Percentiles rank a stretch among this genome's conserved stretches.
Evolutionary conservation across 2,888 invertebrate species (phyloP).

Genomic region (Caenorhabditis sulstoni): DNA sequence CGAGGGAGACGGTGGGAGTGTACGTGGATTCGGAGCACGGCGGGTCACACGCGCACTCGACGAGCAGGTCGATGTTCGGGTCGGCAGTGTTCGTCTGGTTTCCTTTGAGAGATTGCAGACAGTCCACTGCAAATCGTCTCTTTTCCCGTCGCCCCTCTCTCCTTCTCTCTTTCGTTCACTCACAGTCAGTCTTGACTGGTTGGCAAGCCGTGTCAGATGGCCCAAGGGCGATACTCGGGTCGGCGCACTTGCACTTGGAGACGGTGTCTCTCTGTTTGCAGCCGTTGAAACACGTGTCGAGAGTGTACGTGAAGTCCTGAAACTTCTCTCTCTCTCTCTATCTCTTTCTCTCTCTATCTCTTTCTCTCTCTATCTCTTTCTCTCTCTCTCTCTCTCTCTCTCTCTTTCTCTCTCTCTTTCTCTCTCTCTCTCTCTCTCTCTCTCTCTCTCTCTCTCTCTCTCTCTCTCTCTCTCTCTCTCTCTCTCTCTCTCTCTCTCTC

Average conservation of each 20-base stretch:
- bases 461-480: slow-evolving; percentile 14
- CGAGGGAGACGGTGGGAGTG: slow-evolving; percentile 63
- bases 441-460: neutral
- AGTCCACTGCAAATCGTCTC: slow-evolving; percentile 57
- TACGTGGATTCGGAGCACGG: slow-evolving; percentile 65
- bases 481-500: neutral
- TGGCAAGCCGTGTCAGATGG: slow-evolving; percentile 42
- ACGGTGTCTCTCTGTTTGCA: slow-evolving; percentile 66
- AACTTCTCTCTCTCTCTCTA: neutral
- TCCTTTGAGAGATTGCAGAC: slow-evolving; percentile 64
- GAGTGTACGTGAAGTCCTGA: slow-evolving; percentile 62
- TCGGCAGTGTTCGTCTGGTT: slow-evolving; percentile 58
- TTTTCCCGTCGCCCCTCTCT: slow-evolving; percentile 9
- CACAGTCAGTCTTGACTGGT: slow-evolving; percentile 41
- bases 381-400: slow-evolving; percentile 3
- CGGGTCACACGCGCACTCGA: slow-evolving; percentile 63
- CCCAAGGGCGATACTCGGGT: slow-evolving; percentile 48
- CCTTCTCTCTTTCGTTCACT: slow-evolving; percentile 5
- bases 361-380: neutral
- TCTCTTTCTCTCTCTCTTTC: neutral
- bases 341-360: neutral
- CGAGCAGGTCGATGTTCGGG: slow-evolving; percentile 64
- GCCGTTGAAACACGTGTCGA: slow-evolving; percentile 70
- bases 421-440: slow-evolving; percentile 11
- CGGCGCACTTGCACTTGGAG: slow-evolving; percentile 58